A percentile compares a stretch with the other conserved stretches of the same genome.
phyloP scores from a whole-genome alignment of 2,113 vertebrate genomes.

The Sebastes schlegelii region DNA sequence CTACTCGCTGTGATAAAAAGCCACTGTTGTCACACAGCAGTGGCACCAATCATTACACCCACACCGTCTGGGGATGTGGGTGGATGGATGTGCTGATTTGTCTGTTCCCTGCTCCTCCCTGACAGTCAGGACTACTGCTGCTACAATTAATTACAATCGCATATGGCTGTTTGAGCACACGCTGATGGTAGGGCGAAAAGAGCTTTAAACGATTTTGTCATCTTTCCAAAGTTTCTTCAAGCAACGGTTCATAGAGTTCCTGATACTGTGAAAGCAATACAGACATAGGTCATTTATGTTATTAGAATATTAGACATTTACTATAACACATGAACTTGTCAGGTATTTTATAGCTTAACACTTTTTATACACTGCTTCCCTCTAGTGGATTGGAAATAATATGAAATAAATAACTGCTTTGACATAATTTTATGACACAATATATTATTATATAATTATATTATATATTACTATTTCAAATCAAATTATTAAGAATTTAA shows the following conservation, averaged over 20 bases:
- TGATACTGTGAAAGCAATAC: not conserved
- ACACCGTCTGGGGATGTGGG: slow-evolving; percentile 63
- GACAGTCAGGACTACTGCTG: slow-evolving; percentile 27
- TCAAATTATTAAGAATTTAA: not conserved
- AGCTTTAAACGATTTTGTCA: slow-evolving; percentile 10
- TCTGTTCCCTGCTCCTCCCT: slow-evolving; percentile 28
- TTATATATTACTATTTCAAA: not conserved
- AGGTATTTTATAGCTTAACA: not conserved
- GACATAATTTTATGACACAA: not conserved
- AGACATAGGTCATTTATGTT: not conserved
- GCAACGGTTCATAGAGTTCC: not conserved
- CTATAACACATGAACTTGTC: not conserved
- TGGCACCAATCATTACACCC: slow-evolving; percentile 50
- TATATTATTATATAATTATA: not conserved
- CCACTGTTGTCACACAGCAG: slow-evolving; percentile 45
- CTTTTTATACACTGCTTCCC: slow-evolving; percentile 58
- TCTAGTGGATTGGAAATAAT: slow-evolving; percentile 52
- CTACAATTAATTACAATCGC: slow-evolving; percentile 26
- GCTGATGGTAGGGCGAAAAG: not conserved
- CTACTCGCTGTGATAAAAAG: slow-evolving; percentile 39
- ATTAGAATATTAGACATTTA: not conserved
- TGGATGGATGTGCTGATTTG: slow-evolving; percentile 57
- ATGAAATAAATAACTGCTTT: not conserved
- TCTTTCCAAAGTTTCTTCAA: not conserved
- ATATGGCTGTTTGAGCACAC: slow-evolving; percentile 8